Base-by-base conservation (phyloP, 1,140 invertebrate species). In the Drosophila obscura region DNA sequence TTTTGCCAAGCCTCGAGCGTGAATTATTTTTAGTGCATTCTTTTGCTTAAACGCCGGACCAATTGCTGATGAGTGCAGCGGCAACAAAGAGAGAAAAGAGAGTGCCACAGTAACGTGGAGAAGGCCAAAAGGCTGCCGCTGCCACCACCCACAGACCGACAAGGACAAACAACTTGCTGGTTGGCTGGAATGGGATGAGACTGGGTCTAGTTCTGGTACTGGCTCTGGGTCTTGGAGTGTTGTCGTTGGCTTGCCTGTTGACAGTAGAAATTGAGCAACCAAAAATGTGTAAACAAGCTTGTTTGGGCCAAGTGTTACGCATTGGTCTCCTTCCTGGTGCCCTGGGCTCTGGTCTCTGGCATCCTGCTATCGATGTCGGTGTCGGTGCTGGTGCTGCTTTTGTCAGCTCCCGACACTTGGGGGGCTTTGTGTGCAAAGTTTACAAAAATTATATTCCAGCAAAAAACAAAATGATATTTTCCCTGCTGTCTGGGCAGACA, bases 261-360 rank as follows among this genome's bases (percentile, higher is more conserved):
- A 88, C 82, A 88, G 72, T 88, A 76, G 82, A 88, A 87, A 87
- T 87, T 87, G 82, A 87, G 82, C 82, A 87, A 87, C 82, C 82
- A 82, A 75, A 87, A 87, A 87, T 88, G 83, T 87, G 83, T 87
- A 87, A 87, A 87, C 83, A 88, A 79, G 74, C 81, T 87, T 85
- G 81, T 85, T 85, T 75, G 80, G 80, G 59, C 80, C 63, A 81
- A 81, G 77, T 84, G 82, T 73, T 74, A 66, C 60, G 72, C 61
- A 75, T 64, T 74, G 69, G 67, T 61, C 43, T 48, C 28, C 31
- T 52, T 53, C 35, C 22, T 44, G 51, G 41, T 43, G 65, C 15
- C 51, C 59, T 24, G 31, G 9, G 13, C 43, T 15, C 41, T 39
- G 31, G 49, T 49, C 15, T 41, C 26, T 11, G 6, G 48, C 4